Conservation (phyloP, 2,113 vertebrate species). For the Zapus hudsonius region DNA sequence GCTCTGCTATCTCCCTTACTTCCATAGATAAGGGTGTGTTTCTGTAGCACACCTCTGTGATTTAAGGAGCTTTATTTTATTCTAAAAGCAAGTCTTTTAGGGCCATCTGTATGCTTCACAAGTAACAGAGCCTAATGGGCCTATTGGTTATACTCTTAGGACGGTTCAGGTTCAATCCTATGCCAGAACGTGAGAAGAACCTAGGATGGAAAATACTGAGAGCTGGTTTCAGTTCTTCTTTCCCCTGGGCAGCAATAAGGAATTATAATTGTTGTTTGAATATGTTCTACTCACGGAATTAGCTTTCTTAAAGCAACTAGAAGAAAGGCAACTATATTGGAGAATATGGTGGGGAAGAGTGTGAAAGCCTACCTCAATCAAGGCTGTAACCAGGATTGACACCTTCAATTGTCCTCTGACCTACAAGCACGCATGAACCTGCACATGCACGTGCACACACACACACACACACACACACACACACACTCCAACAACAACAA, state of each 20-base stretch:
- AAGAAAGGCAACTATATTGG: neutral
- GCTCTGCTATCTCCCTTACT: conserved; percentile 50
- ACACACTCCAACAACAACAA: neutral
- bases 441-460: too few species aligned
- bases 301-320: neutral
- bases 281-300: neutral
- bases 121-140: neutral
- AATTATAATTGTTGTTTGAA: neutral
- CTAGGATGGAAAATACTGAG: neutral
- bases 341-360: too few species aligned
- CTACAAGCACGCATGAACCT: too few species aligned
- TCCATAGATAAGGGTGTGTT: conserved; percentile 62
- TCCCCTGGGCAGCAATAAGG: neutral
- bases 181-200: neutral
- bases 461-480: neutral
- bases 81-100: conserved; percentile 40
- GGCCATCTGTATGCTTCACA: conserved; percentile 40
- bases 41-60: neutral
- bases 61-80: conserved; percentile 46
- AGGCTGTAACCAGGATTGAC: too few species aligned
- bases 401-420: too few species aligned
- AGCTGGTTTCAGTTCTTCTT: neutral
- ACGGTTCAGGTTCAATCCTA: neutral
- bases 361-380: too few species aligned
- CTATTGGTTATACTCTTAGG: neutral